These are phyloP conservation scores for Mesoligia furuncula DNA, from an alignment of 2,888 invertebrate species.

Conservation along the genomic window DNA sequence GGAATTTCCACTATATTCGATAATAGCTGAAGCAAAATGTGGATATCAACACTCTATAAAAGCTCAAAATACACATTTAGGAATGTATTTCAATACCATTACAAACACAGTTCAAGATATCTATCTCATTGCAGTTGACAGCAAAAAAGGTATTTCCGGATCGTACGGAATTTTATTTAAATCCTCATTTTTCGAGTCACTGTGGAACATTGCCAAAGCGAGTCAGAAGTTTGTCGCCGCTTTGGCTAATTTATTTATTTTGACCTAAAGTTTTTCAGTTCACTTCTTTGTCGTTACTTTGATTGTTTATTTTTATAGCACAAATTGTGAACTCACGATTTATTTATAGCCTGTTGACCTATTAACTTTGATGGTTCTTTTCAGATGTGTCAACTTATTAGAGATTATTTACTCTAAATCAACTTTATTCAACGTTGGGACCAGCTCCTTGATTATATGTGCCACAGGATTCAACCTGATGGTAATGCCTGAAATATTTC, in stretches of 20 bases:
- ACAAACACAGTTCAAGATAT: slow-evolving; percentile 15
- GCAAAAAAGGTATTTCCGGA: slow-evolving; percentile 25
- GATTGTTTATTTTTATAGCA: slow-evolving; percentile 27
- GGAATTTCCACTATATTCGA: slow-evolving; percentile 22
- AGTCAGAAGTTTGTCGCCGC: slow-evolving; percentile 38
- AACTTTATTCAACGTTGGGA: slow-evolving; percentile 74
- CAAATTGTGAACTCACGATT: slow-evolving; percentile 1
- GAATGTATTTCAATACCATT: not conserved
- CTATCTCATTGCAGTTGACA: slow-evolving; percentile 11
- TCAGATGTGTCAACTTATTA: slow-evolving; percentile 76
- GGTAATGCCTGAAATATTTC: slow-evolving; percentile 61
- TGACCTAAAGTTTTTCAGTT: slow-evolving; percentile 26
- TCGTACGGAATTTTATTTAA: slow-evolving; percentile 36
- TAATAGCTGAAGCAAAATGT: not conserved
- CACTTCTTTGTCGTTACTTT: slow-evolving; percentile 26
- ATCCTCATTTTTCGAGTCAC: slow-evolving; percentile 42
- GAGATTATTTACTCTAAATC: slow-evolving; percentile 75
- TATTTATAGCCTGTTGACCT: not conserved
- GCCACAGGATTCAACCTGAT: slow-evolving; percentile 77
- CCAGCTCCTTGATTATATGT: slow-evolving; percentile 79
- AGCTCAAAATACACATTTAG: not conserved
- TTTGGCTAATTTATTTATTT: slow-evolving; percentile 52
- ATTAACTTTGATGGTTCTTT: slow-evolving; percentile 46
- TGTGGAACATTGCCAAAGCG: slow-evolving; percentile 60
- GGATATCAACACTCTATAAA: not conserved